Evolutionary conservation across 2,113 vertebrate species (phyloP), one percentile per base, ranked within the genome.

Genomic region (Butastur rufipennis): DNA sequence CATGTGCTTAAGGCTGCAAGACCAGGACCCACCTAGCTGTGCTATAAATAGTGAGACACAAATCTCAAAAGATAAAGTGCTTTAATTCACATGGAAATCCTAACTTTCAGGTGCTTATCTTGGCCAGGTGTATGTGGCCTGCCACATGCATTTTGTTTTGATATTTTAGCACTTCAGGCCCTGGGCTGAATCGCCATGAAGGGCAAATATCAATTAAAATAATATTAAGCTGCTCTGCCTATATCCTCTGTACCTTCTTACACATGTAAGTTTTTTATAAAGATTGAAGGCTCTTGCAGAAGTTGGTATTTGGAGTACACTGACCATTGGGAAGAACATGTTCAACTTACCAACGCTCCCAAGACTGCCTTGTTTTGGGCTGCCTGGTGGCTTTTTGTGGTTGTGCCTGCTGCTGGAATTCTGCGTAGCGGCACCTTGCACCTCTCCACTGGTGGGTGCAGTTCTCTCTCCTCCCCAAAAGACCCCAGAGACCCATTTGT

Each of bases 361-460:
- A 2, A 77, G 45, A 45, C 2, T 0, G 2, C 32, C 13, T 47
- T 34, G 8, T 31, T 70, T 48, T 63, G 48, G 29, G 18, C 42
- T 88, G 38, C n/a, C 13, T 3, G 2, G 55, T 36, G 78, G 8
- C 31, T 68, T 81, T 56, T 13, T 16, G 14, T 31, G 21, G 22
- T 40, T 58, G 10, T 50, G 19, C 21, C 50, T 10, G 0, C 14
- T 4, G 9, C 56, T 42, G 38, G 38, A 16, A 31, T 7, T 6
- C 5, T 0, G 1, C 12, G 6, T n/a, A 21, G 63, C 53, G 52
- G 43, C 0, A 0, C 20, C 29, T 48, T 58, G 27, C 16, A 25
- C 45, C 26, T 61, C 43, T 58, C 43, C 6, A 1, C 73, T 40
- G 11, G 13, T 6, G 19, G 25, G 4, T 23, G 21, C 21, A 18